phyloP scores from a whole-genome alignment of 2,797 vertebrate species.

The Notolabrus celidotus region DNA sequence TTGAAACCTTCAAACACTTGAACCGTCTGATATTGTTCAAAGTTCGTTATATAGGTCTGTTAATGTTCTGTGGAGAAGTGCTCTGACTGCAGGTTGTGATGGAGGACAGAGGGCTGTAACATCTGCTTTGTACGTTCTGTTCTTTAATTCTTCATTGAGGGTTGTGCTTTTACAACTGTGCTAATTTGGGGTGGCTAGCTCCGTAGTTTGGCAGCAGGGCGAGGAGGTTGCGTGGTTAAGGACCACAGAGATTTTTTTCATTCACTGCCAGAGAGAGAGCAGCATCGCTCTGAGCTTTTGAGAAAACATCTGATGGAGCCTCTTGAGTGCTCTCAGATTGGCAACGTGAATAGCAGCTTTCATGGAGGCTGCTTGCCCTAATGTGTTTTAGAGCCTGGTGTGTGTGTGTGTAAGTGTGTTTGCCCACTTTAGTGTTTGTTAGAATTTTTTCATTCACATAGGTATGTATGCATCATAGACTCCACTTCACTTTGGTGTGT shows the following conservation, averaged over 20 bases:
- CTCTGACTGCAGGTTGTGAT: not conserved
- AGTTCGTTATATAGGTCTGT: not conserved
- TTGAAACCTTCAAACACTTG: not conserved
- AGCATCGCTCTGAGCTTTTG: constrained; percentile 70
- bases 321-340: constrained; percentile 81
- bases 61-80: not conserved
- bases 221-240: constrained; percentile 58
- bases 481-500: constrained; percentile 34
- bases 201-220: constrained; percentile 51
- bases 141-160: constrained; percentile 32
- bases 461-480: constrained; percentile 50
- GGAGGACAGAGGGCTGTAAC: constrained; percentile 6
- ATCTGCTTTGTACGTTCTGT: constrained; percentile 11
- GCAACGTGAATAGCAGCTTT: constrained; percentile 81
- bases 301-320: constrained; percentile 81
- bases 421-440: too few species aligned
- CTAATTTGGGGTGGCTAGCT: constrained; percentile 49
- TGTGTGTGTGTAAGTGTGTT: constrained; percentile 24
- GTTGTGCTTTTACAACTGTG: constrained; percentile 58
- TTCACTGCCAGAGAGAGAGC: constrained; percentile 71
- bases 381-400: constrained; percentile 65
- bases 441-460: constrained; percentile 37
- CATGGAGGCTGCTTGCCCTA: constrained; percentile 67
- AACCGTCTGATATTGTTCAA: not conserved
- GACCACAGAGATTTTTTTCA: constrained; percentile 74